phyloP scores from a whole-genome alignment of 2,113 vertebrate genomes.

The Myanophis thanlyinensis region DNA sequence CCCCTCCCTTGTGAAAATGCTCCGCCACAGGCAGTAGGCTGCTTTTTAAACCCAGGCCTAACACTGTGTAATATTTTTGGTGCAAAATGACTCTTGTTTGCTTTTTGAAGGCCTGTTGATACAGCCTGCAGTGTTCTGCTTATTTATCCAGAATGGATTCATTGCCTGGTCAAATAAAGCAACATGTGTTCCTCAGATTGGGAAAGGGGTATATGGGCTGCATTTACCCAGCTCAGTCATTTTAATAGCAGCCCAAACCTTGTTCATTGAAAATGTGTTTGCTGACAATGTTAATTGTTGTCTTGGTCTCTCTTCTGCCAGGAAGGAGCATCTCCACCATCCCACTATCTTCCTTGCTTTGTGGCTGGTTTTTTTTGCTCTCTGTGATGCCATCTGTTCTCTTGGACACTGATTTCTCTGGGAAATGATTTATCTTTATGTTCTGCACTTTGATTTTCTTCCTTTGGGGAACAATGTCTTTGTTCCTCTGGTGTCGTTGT shows the following conservation, averaged over 20 bases:
- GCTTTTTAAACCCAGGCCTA: not conserved
- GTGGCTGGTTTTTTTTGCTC: not conserved
- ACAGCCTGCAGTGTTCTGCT: not conserved
- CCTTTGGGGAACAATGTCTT: not conserved
- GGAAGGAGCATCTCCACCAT: not conserved
- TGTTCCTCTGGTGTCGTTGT: conserved; percentile 1
- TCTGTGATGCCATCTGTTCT: conserved; percentile 18
- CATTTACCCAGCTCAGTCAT: not conserved
- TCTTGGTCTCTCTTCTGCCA: not conserved
- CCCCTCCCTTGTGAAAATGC: not conserved
- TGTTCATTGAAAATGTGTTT: not conserved
- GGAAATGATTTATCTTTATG: conserved; percentile 37
- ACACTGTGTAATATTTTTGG: not conserved
- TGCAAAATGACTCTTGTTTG: not conserved
- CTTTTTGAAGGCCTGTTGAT: not conserved
- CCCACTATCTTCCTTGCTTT: not conserved
- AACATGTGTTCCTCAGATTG: conserved; percentile 15
- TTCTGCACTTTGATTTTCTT: conserved; percentile 2
- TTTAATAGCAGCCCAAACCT: not conserved
- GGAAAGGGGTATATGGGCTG: not conserved
- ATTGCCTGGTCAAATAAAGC: not conserved
- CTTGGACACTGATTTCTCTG: conserved; percentile 32
- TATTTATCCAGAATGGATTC: not conserved
- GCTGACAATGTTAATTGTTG: not conserved
- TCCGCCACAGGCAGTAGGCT: rapidly evolving